Evolutionary conservation across 2,888 invertebrate species (phyloP).

Genomic region (Brachypterus glaber): DNA sequence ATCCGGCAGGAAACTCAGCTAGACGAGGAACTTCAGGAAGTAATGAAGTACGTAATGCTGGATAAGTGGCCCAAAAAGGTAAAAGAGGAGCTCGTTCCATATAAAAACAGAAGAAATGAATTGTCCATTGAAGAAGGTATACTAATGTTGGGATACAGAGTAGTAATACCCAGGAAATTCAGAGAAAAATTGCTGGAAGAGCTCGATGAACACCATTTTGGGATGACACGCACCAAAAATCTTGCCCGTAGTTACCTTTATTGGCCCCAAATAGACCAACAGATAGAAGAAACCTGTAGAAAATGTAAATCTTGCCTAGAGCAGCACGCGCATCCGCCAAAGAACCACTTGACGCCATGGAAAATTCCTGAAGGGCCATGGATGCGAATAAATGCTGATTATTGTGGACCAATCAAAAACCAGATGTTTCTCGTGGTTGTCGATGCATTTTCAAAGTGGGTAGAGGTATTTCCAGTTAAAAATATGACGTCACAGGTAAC

Average conservation of each 20-base stretch:
- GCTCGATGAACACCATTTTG: conserved; percentile 6
- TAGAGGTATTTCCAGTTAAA: neutral
- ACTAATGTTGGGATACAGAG: too few relatives aligned
- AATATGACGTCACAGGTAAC: neutral
- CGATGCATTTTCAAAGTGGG: too few relatives aligned
- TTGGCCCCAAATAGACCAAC: too few relatives aligned
- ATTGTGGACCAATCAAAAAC: too few relatives aligned
- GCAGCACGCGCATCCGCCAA: too few relatives aligned
- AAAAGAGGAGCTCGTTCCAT: too few relatives aligned
- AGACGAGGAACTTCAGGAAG: neutral
- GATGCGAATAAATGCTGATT: too few relatives aligned
- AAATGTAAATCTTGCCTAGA: neutral
- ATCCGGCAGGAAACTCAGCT: neutral
- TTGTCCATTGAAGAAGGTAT: too few relatives aligned
- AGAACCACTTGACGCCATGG: conserved; percentile 2
- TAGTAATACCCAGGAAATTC: conserved; percentile 4
- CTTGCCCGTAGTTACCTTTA: conserved; percentile 4
- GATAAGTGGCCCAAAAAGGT: conserved; percentile 7
- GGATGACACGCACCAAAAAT: conserved; percentile 3
- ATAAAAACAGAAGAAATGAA: conserved; percentile 5
- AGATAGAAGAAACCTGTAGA: conserved; percentile 4
- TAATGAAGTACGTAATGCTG: neutral
- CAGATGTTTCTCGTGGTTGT: too few relatives aligned
- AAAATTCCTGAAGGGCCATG: neutral
- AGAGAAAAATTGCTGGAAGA: neutral